phyloP scores from a whole-genome alignment of 2,888 invertebrate species.

The Drosophila kambysellisi region DNA sequence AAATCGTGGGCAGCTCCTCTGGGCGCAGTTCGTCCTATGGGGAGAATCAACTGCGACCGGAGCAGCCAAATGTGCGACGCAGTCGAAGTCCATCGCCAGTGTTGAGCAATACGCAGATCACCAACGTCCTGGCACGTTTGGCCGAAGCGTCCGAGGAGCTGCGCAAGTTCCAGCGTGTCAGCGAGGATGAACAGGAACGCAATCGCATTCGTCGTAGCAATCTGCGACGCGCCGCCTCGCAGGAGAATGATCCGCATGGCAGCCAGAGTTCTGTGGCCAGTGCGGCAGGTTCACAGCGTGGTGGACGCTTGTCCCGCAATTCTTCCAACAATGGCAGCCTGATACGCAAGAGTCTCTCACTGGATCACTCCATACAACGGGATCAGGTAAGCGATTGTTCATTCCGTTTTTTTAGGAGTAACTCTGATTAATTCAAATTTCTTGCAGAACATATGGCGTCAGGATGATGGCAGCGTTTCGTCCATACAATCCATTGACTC shows the following conservation, averaged over 20 bases:
- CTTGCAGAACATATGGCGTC: constrained; percentile 91
- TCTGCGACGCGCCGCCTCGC: constrained; percentile 87
- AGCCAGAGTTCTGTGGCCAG: constrained; percentile 82
- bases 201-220: constrained; percentile 85
- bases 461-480: constrained; percentile 93
- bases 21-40: constrained; percentile 48
- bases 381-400: constrained; percentile 83
- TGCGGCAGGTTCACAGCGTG: constrained; percentile 80
- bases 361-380: constrained; percentile 88
- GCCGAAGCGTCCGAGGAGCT: constrained; percentile 91
- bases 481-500: constrained; percentile 93
- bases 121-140: constrained; percentile 87
- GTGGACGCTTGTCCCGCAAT: constrained; percentile 80
- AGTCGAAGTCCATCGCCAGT: constrained; percentile 84
- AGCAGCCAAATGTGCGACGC: constrained; percentile 67
- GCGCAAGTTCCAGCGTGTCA: constrained; percentile 86
- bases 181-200: constrained; percentile 86
- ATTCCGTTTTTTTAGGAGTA: rapidly evolving
- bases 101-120: constrained; percentile 79
- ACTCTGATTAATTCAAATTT: background rate
- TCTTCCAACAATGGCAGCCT: constrained; percentile 86
- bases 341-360: constrained; percentile 89
- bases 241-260: constrained; percentile 88
- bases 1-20: constrained; percentile 83
- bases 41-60: constrained; percentile 79